phyloP scores from a whole-genome alignment of 1,140 invertebrate species.

The Bombus turneri region DNA sequence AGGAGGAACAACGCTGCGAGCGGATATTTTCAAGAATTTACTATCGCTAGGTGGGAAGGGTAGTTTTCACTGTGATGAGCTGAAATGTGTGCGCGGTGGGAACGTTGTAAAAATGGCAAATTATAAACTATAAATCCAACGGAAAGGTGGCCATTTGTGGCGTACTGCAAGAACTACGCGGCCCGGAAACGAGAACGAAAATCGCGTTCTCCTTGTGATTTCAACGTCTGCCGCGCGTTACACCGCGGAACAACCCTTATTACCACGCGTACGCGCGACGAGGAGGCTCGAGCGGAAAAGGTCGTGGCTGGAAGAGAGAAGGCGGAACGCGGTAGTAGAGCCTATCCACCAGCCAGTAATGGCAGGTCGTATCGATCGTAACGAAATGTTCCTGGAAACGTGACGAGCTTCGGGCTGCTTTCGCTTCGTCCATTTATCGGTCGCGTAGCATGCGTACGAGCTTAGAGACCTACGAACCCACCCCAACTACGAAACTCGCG shows the following conservation, averaged over 20 bases:
- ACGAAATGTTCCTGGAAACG: slow-evolving; percentile 72
- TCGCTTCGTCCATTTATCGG: slow-evolving; percentile 63
- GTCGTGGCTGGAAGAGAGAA: slow-evolving; percentile 52
- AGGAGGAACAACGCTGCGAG: background rate
- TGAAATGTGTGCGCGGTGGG: background rate
- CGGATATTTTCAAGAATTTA: slow-evolving; percentile 5
- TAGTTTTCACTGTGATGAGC: background rate
- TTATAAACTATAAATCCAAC: slow-evolving; percentile 16
- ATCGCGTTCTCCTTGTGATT: slow-evolving; percentile 57
- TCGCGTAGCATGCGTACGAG: slow-evolving; percentile 52
- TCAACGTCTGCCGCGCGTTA: slow-evolving; percentile 66
- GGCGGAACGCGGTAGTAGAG: slow-evolving; percentile 46
- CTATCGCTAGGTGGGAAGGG: background rate
- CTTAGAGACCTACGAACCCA: slow-evolving; percentile 42
- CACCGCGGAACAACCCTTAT: slow-evolving; percentile 72
- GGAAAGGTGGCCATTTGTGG: background rate
- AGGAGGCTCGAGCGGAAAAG: slow-evolving; percentile 34
- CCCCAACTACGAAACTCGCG: background rate
- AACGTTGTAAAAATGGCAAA: slow-evolving; percentile 19
- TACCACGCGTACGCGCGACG: slow-evolving; percentile 63
- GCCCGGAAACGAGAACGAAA: slow-evolving; percentile 42
- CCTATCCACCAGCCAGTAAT: slow-evolving; percentile 71
- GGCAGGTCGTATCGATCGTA: slow-evolving; percentile 73
- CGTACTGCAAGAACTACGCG: background rate
- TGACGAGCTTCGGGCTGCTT: slow-evolving; percentile 66